Evolutionary conservation across 2,113 vertebrate genomes (phyloP).

Genomic region (Ondatra zibethicus): DNA sequence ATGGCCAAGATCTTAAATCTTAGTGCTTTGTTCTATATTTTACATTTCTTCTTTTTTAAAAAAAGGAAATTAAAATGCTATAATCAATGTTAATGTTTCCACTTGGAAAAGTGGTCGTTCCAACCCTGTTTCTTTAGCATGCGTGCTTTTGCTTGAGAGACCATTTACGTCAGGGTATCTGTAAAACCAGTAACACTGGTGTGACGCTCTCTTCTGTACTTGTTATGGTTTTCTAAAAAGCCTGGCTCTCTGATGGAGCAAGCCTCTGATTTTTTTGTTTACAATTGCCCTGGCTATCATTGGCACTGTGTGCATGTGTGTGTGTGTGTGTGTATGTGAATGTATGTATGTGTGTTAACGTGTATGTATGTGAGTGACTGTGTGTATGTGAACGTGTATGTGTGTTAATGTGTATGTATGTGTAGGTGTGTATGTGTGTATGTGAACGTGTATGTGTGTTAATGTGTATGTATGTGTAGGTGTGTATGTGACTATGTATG

Average conservation of each 20-base stretch:
- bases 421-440: background rate
- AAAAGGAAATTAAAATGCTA: background rate
- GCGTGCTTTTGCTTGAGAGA: background rate
- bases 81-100: background rate
- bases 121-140: background rate
- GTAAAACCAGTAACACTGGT: background rate
- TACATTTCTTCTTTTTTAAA: background rate
- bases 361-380: background rate
- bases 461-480: background rate
- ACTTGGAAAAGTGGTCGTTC: background rate
- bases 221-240: background rate
- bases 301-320: background rate
- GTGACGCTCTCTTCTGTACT: background rate
- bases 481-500: too few relatives aligned
- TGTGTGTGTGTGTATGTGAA: background rate
- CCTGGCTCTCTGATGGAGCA: constrained; percentile 17
- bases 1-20: background rate
- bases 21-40: background rate
- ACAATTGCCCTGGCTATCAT: background rate
- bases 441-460: background rate
- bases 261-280: constrained; percentile 31
- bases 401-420: background rate
- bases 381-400: background rate
- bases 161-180: background rate
- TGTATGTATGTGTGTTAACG: background rate